A percentile compares a stretch with the other conserved stretches of the same genome.
These are phyloP conservation scores for Theocolax elegans DNA, from an alignment of 1,140 invertebrate species.

Conservation along the genomic window DNA sequence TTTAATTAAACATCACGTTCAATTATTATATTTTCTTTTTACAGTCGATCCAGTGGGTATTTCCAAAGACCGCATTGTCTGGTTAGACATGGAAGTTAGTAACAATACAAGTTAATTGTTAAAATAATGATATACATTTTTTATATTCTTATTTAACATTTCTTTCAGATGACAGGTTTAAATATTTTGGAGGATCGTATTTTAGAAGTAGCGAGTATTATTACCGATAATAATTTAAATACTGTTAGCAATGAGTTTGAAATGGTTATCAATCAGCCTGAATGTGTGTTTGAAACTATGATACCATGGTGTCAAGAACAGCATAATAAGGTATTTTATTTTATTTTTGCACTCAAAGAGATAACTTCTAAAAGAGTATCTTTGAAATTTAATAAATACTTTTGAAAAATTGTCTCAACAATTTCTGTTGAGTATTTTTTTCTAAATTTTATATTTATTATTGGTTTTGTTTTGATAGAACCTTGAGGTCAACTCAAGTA, in stretches of 20 bases:
- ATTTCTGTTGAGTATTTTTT: no score
- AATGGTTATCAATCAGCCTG: constrained; percentile 84
- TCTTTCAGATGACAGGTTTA: constrained; percentile 71
- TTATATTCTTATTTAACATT: neutral
- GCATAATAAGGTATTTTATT: constrained; percentile 75
- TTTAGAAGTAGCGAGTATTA: constrained; percentile 87
- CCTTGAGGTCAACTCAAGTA: no score
- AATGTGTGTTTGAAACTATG: constrained; percentile 82
- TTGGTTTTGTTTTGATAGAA: no score
- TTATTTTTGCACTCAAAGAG: neutral
- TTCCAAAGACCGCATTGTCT: constrained; percentile 47
- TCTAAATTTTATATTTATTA: no score
- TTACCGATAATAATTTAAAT: constrained; percentile 86
- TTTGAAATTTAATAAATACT: neutral
- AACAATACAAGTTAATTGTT: neutral
- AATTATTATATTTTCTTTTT: constrained; percentile 4
- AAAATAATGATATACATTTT: no score
- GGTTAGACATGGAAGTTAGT: constrained; percentile 59
- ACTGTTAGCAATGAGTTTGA: constrained; percentile 81
- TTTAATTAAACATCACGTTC: neutral
- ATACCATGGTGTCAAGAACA: constrained; percentile 83
- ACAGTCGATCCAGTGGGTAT: neutral
- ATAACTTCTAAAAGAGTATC: neutral
- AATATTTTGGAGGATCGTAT: constrained; percentile 83
- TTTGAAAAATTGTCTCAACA: no score